phyloP scores from a whole-genome alignment of 1,140 invertebrate species.

The Drosophila guanche region DNA sequence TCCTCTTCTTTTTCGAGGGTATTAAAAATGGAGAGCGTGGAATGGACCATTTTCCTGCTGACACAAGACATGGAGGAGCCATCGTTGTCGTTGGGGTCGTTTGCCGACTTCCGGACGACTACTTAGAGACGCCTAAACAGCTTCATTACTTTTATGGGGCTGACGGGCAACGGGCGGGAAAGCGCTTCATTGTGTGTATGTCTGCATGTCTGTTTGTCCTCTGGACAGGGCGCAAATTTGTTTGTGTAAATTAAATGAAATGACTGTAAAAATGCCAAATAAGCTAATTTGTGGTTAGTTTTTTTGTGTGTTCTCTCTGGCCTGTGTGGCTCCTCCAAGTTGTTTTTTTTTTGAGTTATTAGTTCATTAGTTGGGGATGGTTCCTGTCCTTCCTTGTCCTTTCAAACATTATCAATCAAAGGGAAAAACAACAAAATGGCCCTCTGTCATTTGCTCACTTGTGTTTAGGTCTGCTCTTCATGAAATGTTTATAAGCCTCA shows the following conservation, averaged over 20 bases:
- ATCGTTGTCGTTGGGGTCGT: constrained; percentile 28
- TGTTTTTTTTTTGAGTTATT: constrained; percentile 21
- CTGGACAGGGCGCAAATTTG: constrained; percentile 78
- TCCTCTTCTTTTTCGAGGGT: too few relatives aligned
- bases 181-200: constrained; percentile 53
- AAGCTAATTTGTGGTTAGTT: constrained; percentile 81
- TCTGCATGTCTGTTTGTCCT: constrained; percentile 29
- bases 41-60: constrained; percentile 63
- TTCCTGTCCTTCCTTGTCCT: background rate
- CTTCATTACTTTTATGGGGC: constrained; percentile 81
- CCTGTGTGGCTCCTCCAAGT: background rate
- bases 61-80: constrained; percentile 62
- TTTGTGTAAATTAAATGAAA: constrained; percentile 83
- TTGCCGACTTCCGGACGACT: constrained; percentile 73
- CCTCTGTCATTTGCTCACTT: constrained; percentile 35
- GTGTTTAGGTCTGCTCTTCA: constrained; percentile 11
- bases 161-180: constrained; percentile 57
- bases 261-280: constrained; percentile 82
- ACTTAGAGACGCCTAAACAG: constrained; percentile 82
- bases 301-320: constrained; percentile 24
- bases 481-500: constrained; percentile 44
- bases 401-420: constrained; percentile 35
- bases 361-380: constrained; percentile 8
- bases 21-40: constrained; percentile 13
- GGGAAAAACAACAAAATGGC: constrained; percentile 8